A percentile compares a stretch with the other conserved stretches of the same genome.
Conservation (phyloP, 2,113 vertebrate genomes). For the Taurulus bubalis region DNA sequence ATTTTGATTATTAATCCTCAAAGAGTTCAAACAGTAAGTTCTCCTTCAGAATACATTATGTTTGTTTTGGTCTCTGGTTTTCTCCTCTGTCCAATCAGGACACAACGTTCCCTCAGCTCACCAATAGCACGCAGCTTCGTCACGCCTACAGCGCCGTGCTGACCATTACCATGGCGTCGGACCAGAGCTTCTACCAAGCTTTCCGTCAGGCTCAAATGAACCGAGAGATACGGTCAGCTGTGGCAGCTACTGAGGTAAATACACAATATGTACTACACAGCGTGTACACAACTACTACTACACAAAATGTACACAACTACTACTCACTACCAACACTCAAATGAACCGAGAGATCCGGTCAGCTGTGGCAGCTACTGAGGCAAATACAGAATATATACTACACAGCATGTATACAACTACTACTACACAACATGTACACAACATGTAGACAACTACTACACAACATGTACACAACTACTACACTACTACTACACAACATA, state of each 20-base stretch:
- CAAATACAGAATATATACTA: neutral
- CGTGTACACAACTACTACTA: neutral
- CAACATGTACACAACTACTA: too few relatives aligned
- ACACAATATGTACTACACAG: neutral
- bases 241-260: slow-evolving; percentile 65
- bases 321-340: neutral
- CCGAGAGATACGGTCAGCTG: slow-evolving; percentile 74
- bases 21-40: neutral
- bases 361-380: too few relatives aligned
- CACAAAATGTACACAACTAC: neutral
- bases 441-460: too few relatives aligned
- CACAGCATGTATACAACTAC: neutral
- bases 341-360: too few relatives aligned
- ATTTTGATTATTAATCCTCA: neutral
- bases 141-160: slow-evolving; percentile 89
- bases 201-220: slow-evolving; percentile 80
- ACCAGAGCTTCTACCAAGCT: slow-evolving; percentile 82
- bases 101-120: slow-evolving; percentile 75
- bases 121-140: slow-evolving; percentile 84
- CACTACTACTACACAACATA: too few relatives aligned
- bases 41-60: neutral
- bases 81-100: slow-evolving; percentile 45
- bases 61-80: neutral
- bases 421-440: neutral
- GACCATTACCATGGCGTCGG: slow-evolving; percentile 87